Evolutionary conservation across 2,888 invertebrate genomes (phyloP).

Genomic region (Elgonia sp.): DNA sequence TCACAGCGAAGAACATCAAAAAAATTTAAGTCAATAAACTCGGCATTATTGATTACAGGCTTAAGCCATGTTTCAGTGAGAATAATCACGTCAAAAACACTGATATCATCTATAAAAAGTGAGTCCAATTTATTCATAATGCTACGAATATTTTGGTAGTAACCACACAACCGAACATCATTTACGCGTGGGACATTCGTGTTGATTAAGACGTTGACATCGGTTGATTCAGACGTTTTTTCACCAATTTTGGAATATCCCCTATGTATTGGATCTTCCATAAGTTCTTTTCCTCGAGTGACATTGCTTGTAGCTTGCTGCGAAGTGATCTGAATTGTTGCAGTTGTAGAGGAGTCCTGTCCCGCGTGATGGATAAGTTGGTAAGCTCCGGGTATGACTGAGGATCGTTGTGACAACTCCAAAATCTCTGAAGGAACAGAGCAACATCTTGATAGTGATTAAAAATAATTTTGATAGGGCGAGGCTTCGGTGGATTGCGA

Average conservation of each 20-base stretch:
- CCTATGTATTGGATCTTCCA: background rate
- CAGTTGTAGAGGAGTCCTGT: background rate
- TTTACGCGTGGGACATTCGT: background rate
- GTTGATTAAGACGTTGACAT: background rate
- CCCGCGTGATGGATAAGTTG: background rate
- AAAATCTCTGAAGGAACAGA: background rate
- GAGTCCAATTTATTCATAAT: background rate
- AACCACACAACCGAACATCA: background rate
- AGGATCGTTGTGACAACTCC: background rate
- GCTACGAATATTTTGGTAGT: background rate
- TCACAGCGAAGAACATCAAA: too few species aligned
- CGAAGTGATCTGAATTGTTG: background rate
- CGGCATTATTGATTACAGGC: too few species aligned
- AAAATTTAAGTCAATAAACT: too few species aligned
- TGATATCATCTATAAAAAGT: background rate
- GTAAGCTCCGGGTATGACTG: background rate
- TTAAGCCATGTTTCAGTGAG: too few species aligned
- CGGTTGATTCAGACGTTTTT: background rate
- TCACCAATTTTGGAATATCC: background rate
- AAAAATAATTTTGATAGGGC: slow-evolving; percentile 2
- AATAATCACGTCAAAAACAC: background rate
- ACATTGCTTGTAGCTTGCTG: background rate
- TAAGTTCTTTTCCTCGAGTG: background rate
- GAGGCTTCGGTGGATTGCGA: background rate
- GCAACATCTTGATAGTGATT: background rate